phyloP scores from a whole-genome alignment of 1,140 invertebrate genomes.

The Penaeus chinensis region DNA sequence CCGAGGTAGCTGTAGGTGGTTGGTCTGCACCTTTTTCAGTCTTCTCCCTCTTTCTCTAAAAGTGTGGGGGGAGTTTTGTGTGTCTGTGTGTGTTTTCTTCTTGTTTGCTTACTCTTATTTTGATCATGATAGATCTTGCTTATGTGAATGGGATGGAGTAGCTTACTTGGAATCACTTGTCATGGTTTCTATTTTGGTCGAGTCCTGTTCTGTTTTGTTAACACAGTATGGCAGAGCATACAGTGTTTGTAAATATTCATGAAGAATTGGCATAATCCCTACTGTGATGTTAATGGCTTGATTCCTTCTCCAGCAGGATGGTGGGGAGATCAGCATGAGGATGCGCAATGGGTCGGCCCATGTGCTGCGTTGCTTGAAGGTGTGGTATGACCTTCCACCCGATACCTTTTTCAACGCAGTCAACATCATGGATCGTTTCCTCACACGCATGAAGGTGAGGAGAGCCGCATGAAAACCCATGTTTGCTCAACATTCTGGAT shows the following conservation, averaged over 20 bases:
- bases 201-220: too few relatives aligned
- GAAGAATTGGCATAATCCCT: slow-evolving; percentile 1
- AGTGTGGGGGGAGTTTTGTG: too few relatives aligned
- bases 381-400: slow-evolving; percentile 83
- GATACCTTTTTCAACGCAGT: slow-evolving; percentile 82
- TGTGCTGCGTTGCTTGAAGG: slow-evolving; percentile 82
- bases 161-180: too few relatives aligned
- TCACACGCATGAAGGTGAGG: slow-evolving; percentile 78
- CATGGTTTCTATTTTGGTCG: too few relatives aligned
- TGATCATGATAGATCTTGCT: too few relatives aligned
- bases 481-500: too few relatives aligned
- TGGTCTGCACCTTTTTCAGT: neutral
- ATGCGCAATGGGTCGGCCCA: slow-evolving; percentile 82
- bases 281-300: slow-evolving; percentile 17
- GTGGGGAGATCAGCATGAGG: slow-evolving; percentile 77
- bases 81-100: neutral
- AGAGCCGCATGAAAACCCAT: too few relatives aligned
- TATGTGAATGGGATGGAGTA: too few relatives aligned
- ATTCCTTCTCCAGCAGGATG: slow-evolving; percentile 68
- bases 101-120: too few relatives aligned
- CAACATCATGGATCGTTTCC: slow-evolving; percentile 81
- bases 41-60: neutral
- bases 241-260: too few relatives aligned
- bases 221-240: too few relatives aligned
- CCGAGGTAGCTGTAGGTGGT: neutral